phyloP scores from a whole-genome alignment of 2,113 vertebrate species.

The Bambusicola thoracicus region DNA sequence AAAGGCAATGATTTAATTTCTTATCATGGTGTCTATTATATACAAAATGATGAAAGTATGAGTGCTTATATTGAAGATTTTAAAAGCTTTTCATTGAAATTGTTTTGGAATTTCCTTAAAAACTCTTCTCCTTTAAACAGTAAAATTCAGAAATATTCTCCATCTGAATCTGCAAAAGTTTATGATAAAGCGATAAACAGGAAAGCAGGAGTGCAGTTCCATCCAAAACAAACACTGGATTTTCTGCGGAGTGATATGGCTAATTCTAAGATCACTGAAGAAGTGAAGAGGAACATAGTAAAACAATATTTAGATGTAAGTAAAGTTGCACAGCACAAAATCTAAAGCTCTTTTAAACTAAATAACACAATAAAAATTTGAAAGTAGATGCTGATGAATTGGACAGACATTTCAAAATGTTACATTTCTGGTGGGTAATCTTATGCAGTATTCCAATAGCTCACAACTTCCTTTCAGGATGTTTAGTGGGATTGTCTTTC shows the following conservation, averaged over 20 bases:
- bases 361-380: background rate
- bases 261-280: constrained; percentile 86
- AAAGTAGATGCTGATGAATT: background rate
- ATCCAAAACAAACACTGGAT: constrained; percentile 95
- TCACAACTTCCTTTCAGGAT: background rate
- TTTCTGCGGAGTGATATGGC: constrained; percentile 93
- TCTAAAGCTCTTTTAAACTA: background rate
- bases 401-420: background rate
- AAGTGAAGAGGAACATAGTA: constrained; percentile 94
- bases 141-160: constrained; percentile 99
- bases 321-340: background rate
- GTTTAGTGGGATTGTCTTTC: background rate
- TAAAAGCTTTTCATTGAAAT: background rate
- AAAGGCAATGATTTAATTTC: background rate
- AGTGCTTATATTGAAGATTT: background rate
- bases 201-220: constrained; percentile 90
- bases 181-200: constrained; percentile 98
- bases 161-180: constrained; percentile 97
- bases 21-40: background rate
- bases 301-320: constrained; percentile 98
- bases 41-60: background rate
- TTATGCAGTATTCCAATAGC: background rate
- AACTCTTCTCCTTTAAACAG: constrained; percentile 73
- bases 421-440: background rate
- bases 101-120: background rate